These are phyloP conservation scores for Mamestra brassicae DNA, from an alignment of 2,888 invertebrate genomes.

Conservation along the genomic window DNA sequence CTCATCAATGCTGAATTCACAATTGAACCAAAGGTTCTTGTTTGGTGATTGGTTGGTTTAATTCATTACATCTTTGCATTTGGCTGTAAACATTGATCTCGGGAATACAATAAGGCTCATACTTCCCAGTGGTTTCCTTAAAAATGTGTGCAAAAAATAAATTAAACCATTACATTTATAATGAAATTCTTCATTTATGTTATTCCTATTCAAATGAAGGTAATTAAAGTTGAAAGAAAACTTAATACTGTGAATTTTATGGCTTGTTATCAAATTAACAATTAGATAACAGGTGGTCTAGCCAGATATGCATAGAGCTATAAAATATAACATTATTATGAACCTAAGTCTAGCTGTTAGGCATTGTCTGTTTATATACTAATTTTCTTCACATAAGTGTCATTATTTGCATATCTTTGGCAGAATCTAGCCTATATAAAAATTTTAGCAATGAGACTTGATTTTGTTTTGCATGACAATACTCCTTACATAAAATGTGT, in stretches of 20 bases:
- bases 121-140: slow-evolving; percentile 1
- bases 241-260: slow-evolving; percentile 54
- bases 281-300: slow-evolving; percentile 60
- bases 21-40: slow-evolving; percentile 13
- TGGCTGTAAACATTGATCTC: slow-evolving; percentile 38
- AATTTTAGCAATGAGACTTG: slow-evolving; percentile 6
- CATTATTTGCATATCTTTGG: slow-evolving; percentile 19
- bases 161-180: slow-evolving; percentile 35
- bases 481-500: slow-evolving; percentile 1
- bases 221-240: slow-evolving; percentile 59
- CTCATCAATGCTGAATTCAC: slow-evolving; percentile 29
- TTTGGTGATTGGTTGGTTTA: slow-evolving; percentile 5
- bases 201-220: slow-evolving; percentile 62
- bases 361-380: slow-evolving; percentile 11
- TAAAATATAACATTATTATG: slow-evolving; percentile 19
- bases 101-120: slow-evolving; percentile 17
- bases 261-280: slow-evolving; percentile 60
- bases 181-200: slow-evolving; percentile 53
- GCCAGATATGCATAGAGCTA: slow-evolving; percentile 39
- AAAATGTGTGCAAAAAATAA: slow-evolving; percentile 29
- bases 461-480: neutral
- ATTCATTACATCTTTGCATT: slow-evolving; percentile 9
- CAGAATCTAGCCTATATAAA: slow-evolving; percentile 15
- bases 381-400: neutral
- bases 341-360: slow-evolving; percentile 16